Percentiles rank a stretch among this genome's conserved stretches.
Conservation (phyloP, 2,113 vertebrate genomes). For the Apistogramma diplotaenia region DNA sequence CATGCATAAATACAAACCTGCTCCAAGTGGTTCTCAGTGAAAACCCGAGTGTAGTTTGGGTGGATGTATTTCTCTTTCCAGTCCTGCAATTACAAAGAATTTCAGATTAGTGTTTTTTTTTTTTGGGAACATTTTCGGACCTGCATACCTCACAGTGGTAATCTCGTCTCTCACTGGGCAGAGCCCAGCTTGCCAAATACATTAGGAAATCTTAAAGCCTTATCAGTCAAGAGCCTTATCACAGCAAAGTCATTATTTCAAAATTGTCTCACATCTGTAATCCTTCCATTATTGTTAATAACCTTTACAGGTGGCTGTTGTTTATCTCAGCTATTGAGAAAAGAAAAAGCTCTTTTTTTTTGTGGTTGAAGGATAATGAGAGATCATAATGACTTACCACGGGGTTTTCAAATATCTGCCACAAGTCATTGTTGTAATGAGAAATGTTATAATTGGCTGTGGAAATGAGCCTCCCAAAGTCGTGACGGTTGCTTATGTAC, state of each 20-base stretch:
- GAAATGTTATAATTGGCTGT: slow-evolving; percentile 95
- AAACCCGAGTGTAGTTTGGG: slow-evolving; percentile 90
- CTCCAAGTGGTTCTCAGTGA: slow-evolving; percentile 91
- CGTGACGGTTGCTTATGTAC: slow-evolving; percentile 94
- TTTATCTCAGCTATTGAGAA: slow-evolving; percentile 22
- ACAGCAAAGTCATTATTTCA: slow-evolving; percentile 22
- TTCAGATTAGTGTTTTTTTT: slow-evolving; percentile 28
- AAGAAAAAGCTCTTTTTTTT: not conserved
- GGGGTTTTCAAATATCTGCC: slow-evolving; percentile 99
- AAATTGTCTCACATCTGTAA: slow-evolving; percentile 10
- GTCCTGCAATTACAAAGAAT: slow-evolving; percentile 78
- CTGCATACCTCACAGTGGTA: slow-evolving; percentile 47
- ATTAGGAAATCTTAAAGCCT: slow-evolving; percentile 13
- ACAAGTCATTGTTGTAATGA: slow-evolving; percentile 93
- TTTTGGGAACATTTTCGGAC: slow-evolving; percentile 25
- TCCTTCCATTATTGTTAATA: slow-evolving; percentile 35
- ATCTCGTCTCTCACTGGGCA: slow-evolving; percentile 27
- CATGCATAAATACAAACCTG: slow-evolving; percentile 77
- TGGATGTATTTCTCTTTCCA: slow-evolving; percentile 98
- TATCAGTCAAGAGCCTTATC: slow-evolving; percentile 27
- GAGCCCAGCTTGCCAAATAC: not conserved
- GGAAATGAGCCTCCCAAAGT: slow-evolving; percentile 95
- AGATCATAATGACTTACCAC: slow-evolving; percentile 81
- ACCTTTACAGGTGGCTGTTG: slow-evolving; percentile 29
- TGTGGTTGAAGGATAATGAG: slow-evolving; percentile 3